These are phyloP conservation scores for Branchipolynoe longqiensis DNA, from an alignment of 2,888 invertebrate species.

Conservation along the genomic window DNA sequence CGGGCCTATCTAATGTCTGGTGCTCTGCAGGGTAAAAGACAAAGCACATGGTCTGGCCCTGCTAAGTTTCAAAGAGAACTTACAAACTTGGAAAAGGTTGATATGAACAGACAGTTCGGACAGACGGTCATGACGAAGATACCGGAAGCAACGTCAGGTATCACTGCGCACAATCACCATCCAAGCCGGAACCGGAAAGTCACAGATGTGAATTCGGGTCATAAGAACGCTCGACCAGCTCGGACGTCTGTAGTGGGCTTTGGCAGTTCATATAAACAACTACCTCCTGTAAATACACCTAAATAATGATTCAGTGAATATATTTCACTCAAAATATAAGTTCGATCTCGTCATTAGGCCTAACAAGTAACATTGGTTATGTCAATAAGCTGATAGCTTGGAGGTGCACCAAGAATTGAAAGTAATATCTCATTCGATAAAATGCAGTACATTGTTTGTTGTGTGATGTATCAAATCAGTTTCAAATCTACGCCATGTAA, in stretches of 20 bases:
- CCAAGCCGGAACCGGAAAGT: background rate
- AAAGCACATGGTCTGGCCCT: background rate
- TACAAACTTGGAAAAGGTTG: constrained; percentile 13
- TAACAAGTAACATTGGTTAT: no score
- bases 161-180: background rate
- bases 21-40: background rate
- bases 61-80: background rate
- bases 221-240: background rate
- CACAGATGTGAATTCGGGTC: background rate
- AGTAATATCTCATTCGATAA: no score
- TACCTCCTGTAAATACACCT: background rate
- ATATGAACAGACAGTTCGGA: constrained; percentile 7
- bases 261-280: background rate
- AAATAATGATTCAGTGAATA: background rate
- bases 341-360: no score
- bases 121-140: background rate
- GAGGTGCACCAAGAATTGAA: no score
- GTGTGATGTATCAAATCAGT: no score
- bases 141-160: background rate
- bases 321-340: no score
- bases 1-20: background rate
- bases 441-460: no score
- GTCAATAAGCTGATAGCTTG: no score
- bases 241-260: background rate
- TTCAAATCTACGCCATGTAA: no score